phyloP scores from a whole-genome alignment of 1,140 invertebrate genomes.

The Anoplolepis gracilipes region DNA sequence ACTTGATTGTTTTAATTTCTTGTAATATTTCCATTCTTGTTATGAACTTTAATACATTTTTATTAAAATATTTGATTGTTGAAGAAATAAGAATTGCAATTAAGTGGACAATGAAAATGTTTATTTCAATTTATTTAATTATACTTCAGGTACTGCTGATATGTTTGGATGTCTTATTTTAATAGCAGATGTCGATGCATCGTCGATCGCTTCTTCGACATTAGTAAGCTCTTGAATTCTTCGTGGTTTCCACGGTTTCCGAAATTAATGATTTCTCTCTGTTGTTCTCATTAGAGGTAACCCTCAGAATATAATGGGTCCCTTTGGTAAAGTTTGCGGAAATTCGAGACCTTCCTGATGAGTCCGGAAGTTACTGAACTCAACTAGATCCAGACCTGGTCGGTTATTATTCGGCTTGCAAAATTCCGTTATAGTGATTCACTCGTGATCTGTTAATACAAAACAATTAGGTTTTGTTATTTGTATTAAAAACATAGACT shows the following conservation, averaged over 20 bases:
- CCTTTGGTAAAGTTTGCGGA: conserved; percentile 85
- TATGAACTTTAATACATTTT: not conserved
- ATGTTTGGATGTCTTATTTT: conserved; percentile 78
- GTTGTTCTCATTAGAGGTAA: conserved; percentile 86
- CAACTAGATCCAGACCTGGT: conserved; percentile 91
- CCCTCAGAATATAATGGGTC: conserved; percentile 87
- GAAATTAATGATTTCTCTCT: conserved; percentile 77
- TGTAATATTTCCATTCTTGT: conserved; percentile 8
- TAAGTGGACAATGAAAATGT: not conserved
- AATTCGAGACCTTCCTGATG: conserved; percentile 88
- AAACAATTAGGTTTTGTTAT: not conserved
- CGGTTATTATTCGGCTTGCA: conserved; percentile 86
- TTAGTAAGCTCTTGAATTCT: conserved; percentile 75
- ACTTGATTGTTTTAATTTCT: too few species aligned
- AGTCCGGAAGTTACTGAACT: conserved; percentile 92
- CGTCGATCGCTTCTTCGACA: conserved; percentile 76
- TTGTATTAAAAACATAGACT: not conserved
- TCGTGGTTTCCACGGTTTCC: conserved; percentile 77
- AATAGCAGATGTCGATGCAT: conserved; percentile 59
- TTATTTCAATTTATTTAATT: conserved; percentile 38
- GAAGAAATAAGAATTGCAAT: too few species aligned
- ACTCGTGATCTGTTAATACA: conserved; percentile 78
- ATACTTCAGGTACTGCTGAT: conserved; percentile 70
- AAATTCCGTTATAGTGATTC: conserved; percentile 82
- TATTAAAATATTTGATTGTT: not conserved